These are phyloP conservation scores for Trigoniulus corallinus DNA, from an alignment of 1,140 invertebrate species.

Conservation along the genomic window DNA sequence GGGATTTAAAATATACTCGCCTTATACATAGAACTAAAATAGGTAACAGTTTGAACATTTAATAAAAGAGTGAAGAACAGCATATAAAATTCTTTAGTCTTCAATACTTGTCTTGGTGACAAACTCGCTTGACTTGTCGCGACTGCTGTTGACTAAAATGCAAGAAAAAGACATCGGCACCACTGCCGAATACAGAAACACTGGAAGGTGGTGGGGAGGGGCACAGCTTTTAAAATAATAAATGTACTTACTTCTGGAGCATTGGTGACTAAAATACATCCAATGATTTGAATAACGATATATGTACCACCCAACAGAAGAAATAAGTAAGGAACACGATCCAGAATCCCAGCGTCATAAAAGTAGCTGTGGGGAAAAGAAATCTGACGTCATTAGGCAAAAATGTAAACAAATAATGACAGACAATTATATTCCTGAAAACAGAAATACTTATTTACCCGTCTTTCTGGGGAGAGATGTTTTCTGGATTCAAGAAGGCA, in stretches of 20 bases:
- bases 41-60: constrained; percentile 24
- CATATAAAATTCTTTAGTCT: constrained; percentile 18
- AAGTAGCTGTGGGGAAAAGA: constrained; percentile 23
- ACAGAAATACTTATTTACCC: constrained; percentile 11
- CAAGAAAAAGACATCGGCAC: too few species aligned
- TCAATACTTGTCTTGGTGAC: constrained; percentile 13
- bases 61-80: constrained; percentile 27
- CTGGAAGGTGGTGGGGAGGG: too few species aligned
- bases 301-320: constrained; percentile 25
- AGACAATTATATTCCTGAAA: background rate
- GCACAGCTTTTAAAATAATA: background rate
- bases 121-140: constrained; percentile 1
- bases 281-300: constrained; percentile 23
- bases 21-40: constrained; percentile 30
- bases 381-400: background rate
- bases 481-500: constrained; percentile 27
- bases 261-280: constrained; percentile 16
- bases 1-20: constrained; percentile 7
- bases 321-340: constrained; percentile 26
- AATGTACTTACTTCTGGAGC: constrained; percentile 10
- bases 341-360: constrained; percentile 19
- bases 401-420: too few species aligned
- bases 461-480: constrained; percentile 17
- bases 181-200: too few species aligned
- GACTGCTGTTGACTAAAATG: background rate